Conservation (phyloP, 64 coral and sea anemone genomes). For the Acropora tenuis region DNA sequence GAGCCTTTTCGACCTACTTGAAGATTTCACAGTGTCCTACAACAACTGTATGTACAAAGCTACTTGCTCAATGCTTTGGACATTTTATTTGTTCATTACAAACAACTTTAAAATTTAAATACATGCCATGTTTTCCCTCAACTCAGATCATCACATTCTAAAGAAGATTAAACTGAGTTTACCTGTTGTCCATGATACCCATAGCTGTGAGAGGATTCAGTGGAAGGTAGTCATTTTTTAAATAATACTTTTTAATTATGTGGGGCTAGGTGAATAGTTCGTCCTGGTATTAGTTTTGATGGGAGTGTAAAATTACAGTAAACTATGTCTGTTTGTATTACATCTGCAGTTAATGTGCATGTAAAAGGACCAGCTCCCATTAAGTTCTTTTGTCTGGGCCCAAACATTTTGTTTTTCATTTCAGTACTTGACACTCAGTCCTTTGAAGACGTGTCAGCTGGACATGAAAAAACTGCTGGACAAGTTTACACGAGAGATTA, state of each 20-base stretch:
- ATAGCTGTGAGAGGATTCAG: constrained; percentile 88
- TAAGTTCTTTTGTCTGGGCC: neutral
- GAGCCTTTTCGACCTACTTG: constrained; percentile 65
- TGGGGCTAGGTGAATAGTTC: too few relatives aligned
- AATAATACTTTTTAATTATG: too few relatives aligned
- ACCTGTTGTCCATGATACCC: constrained; percentile 84
- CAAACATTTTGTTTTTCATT: neutral
- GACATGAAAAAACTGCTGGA: constrained; percentile 86
- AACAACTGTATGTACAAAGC: constrained; percentile 74
- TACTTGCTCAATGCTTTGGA: too few relatives aligned
- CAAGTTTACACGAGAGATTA: constrained; percentile 80
- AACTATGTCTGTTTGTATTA: too few relatives aligned
- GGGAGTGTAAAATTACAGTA: too few relatives aligned
- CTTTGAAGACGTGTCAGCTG: constrained; percentile 41
- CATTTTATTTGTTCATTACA: too few relatives aligned
- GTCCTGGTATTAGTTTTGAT: too few relatives aligned
- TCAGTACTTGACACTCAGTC: constrained; percentile 78
- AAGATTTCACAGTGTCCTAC: constrained; percentile 77
- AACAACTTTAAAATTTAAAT: too few relatives aligned
- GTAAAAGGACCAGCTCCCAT: too few relatives aligned
- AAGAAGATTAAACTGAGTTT: constrained; percentile 89
- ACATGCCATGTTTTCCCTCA: neutral
- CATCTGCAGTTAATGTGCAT: too few relatives aligned
- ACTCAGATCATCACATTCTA: constrained; percentile 79
- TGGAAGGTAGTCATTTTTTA: constrained; percentile 70